Percentiles rank a stretch among this genome's conserved stretches.
phyloP scores from a whole-genome alignment of 2,797 vertebrate genomes.

The Pseudomugil gertrudae region DNA sequence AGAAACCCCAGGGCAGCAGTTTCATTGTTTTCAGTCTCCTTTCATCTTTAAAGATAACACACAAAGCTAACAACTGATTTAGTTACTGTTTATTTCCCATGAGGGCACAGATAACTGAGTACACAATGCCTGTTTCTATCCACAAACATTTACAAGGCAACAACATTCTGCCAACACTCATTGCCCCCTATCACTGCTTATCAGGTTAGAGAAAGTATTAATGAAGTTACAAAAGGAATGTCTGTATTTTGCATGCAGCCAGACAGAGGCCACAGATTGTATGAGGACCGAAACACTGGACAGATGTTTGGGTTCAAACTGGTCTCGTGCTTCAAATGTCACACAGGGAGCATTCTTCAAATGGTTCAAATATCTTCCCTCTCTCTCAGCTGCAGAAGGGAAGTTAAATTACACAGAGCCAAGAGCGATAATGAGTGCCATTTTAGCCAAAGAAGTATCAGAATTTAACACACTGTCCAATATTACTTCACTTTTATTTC shows the following conservation, averaged over 20 bases:
- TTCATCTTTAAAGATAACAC: conserved; percentile 80
- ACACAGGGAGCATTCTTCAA: conserved; percentile 75
- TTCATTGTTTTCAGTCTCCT: conserved; percentile 77
- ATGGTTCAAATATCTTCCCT: conserved; percentile 73
- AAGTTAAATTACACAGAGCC: conserved; percentile 59
- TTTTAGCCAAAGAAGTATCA: conserved; percentile 45
- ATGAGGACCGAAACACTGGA: conserved; percentile 46
- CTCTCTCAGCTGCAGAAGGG: conserved; percentile 60
- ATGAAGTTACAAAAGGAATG: conserved; percentile 33
- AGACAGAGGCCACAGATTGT: conserved; percentile 38
- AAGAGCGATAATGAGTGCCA: conserved; percentile 34
- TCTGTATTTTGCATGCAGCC: conserved; percentile 5
- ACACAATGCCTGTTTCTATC: conserved; percentile 59
- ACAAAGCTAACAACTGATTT: conserved; percentile 72
- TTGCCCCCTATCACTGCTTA: conserved; percentile 19
- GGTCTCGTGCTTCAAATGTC: conserved; percentile 58
- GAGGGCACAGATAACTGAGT: conserved; percentile 65
- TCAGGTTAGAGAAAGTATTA: conserved; percentile 40
- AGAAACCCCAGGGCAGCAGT: conserved; percentile 70
- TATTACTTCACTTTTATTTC: background rate
- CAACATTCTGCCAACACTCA: conserved; percentile 26
- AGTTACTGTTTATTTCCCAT: conserved; percentile 71
- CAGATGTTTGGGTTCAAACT: conserved; percentile 76
- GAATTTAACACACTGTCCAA: conserved; percentile 29
- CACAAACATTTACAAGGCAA: conserved; percentile 40